These are phyloP conservation scores for Chitala chitala DNA, from an alignment of 2,113 vertebrate genomes.

Conservation along the genomic window DNA sequence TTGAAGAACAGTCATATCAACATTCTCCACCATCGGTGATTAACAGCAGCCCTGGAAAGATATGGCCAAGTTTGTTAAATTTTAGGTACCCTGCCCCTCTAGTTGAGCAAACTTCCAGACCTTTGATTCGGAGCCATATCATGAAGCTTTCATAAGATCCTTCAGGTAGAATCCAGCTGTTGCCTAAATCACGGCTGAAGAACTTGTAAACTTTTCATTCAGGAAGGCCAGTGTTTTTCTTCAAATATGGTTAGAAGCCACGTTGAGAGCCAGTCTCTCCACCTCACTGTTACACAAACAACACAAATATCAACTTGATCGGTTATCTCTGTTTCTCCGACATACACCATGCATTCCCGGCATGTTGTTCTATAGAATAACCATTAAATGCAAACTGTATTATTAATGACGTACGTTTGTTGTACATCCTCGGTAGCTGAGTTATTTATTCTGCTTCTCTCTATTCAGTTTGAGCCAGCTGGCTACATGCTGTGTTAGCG, in stretches of 20 bases:
- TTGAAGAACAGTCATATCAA: not conserved
- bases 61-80: conserved; percentile 6
- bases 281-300: not conserved
- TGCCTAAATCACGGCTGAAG: conserved; percentile 23
- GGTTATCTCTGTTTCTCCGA: not conserved
- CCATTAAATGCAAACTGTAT: not conserved
- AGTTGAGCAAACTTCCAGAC: not conserved
- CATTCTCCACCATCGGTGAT: no score
- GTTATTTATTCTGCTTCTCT: not conserved
- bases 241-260: conserved; percentile 5
- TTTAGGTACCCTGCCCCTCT: not conserved
- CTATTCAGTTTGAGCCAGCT: not conserved
- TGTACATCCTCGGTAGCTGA: not conserved
- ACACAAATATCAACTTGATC: conserved; percentile 1
- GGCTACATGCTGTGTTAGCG: no score
- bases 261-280: not conserved
- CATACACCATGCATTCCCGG: not conserved
- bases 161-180: conserved; percentile 10
- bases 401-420: not conserved
- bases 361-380: not conserved
- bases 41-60: no score
- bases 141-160: conserved; percentile 7
- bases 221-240: conserved; percentile 16
- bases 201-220: conserved; percentile 8
- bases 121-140: conserved; percentile 18